Conservation (phyloP, 2,888 invertebrate species). For the Phaedon cochleariae region DNA sequence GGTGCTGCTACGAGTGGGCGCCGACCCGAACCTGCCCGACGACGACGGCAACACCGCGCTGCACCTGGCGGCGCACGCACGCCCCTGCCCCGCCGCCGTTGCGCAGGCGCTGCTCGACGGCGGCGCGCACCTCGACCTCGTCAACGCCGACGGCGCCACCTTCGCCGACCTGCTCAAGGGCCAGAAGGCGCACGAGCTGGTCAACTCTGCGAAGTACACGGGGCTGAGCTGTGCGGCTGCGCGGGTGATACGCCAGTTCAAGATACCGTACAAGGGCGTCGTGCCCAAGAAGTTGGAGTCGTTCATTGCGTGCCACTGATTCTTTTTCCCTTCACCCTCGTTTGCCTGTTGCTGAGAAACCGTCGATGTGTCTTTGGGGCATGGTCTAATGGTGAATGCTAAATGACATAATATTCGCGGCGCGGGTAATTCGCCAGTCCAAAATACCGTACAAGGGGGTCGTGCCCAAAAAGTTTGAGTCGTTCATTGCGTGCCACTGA, state of each 20-base stretch:
- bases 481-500: conserved; percentile 70
- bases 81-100: conserved; percentile 75
- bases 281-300: conserved; percentile 80
- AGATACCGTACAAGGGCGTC: conserved; percentile 72
- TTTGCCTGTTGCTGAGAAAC: no score
- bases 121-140: conserved; percentile 87
- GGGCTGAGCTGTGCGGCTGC: conserved; percentile 89
- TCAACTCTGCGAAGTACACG: conserved; percentile 81
- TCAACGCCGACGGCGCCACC: conserved; percentile 79
- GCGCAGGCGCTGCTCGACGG: conserved; percentile 77
- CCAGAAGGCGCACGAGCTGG: conserved; percentile 71
- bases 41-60: conserved; percentile 87
- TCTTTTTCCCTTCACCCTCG: conserved; percentile 26
- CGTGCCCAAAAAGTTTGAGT: conserved; percentile 79
- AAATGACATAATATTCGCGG: no score
- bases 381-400: no score
- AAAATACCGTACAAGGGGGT: conserved; percentile 72
- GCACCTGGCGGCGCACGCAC: conserved; percentile 81
- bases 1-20: conserved; percentile 81
- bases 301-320: conserved; percentile 69
- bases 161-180: conserved; percentile 75
- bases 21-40: conserved; percentile 81
- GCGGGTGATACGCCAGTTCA: conserved; percentile 76
- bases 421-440: conserved; percentile 79
- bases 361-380: no score